phyloP scores from a whole-genome alignment of 1,140 invertebrate species.

The Trachymyrmex cornetzi region DNA sequence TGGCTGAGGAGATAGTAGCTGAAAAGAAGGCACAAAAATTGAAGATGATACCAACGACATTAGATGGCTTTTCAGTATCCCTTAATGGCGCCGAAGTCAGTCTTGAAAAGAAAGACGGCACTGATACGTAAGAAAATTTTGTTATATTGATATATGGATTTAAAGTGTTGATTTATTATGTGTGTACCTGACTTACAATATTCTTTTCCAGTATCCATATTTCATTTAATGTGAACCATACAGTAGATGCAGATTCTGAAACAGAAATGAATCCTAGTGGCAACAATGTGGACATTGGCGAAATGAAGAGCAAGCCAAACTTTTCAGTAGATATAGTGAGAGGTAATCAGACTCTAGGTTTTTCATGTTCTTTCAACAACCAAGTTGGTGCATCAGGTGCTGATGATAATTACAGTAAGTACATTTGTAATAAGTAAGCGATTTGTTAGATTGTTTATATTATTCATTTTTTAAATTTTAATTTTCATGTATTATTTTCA shows the following conservation, averaged over 20 bases:
- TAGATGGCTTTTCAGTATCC: slow-evolving; percentile 93
- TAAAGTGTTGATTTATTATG: not conserved
- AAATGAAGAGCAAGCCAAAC: slow-evolving; percentile 95
- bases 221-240: slow-evolving; percentile 96
- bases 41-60: slow-evolving; percentile 91
- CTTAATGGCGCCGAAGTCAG: slow-evolving; percentile 93
- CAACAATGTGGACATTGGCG: slow-evolving; percentile 91
- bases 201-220: slow-evolving; percentile 89
- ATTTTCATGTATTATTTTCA: not conserved
- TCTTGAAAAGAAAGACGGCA: slow-evolving; percentile 90
- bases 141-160: not conserved
- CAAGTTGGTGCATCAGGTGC: slow-evolving; percentile 88
- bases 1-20: slow-evolving; percentile 95
- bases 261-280: slow-evolving; percentile 89
- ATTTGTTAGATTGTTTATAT: not conserved
- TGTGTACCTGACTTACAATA: not conserved
- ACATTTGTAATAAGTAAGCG: not conserved
- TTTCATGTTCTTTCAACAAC: slow-evolving; percentile 93
- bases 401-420: slow-evolving; percentile 91
- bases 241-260: slow-evolving; percentile 93
- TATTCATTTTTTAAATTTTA: slow-evolving; percentile 19
- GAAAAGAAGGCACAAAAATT: slow-evolving; percentile 94
- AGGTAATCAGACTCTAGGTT: slow-evolving; percentile 92
- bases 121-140: slow-evolving; percentile 90
- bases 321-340: slow-evolving; percentile 94